phyloP scores from a whole-genome alignment of 2,113 vertebrate genomes.

The Meles meles region DNA sequence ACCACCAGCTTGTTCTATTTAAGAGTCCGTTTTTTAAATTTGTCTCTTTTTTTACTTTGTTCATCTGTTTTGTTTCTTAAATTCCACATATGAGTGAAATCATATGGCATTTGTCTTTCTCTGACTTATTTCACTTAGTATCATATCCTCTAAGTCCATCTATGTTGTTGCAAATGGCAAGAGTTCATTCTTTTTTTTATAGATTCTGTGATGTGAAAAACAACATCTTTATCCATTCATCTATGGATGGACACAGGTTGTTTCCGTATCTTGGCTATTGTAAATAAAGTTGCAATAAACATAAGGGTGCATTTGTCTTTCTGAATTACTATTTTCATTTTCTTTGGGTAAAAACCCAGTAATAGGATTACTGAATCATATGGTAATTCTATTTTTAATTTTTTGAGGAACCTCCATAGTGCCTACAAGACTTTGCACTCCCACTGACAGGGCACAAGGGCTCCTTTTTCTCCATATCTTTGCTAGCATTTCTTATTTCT shows the following conservation, averaged over 20 bases:
- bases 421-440: neutral
- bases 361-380: neutral
- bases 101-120: neutral
- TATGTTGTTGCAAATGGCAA: neutral
- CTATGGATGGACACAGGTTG: neutral
- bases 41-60: neutral
- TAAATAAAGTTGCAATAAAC: neutral
- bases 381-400: neutral
- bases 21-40: neutral
- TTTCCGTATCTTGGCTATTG: neutral
- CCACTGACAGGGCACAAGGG: neutral
- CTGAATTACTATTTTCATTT: neutral
- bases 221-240: neutral
- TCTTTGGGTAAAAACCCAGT: neutral
- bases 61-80: neutral
- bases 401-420: neutral
- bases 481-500: neutral
- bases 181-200: neutral
- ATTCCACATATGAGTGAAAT: neutral
- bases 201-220: neutral
- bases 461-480: neutral
- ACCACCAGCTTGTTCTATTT: neutral
- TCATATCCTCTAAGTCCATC: neutral
- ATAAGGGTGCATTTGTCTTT: neutral
- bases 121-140: neutral